Evolutionary conservation across 2,888 invertebrate species (phyloP), one percentile per base, ranked within the genome.

Genomic region (Drosophila robusta): DNA sequence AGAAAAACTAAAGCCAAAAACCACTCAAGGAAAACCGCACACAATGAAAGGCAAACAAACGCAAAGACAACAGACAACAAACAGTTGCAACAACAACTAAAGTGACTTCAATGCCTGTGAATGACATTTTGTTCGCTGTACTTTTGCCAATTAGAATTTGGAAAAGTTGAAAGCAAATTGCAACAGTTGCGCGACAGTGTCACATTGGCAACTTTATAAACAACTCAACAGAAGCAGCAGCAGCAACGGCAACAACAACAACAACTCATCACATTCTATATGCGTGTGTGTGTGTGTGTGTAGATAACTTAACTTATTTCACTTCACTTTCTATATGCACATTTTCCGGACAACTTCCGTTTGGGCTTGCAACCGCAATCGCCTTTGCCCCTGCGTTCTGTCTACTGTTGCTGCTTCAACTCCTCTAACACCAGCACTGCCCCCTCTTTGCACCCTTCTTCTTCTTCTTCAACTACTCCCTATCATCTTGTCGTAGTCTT

Each of bases 301-400:
- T 65, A 81, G 81, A 87, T 74, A 81, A 82, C 71, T 81, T 69
- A 88, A 81, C 79, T 87, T 54, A 54, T 54, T 54, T 54, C 81
- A 89, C 80, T 88, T 89, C 82, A 87, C 87, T 82, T 82, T 82
- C 82, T 87, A 76, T 87, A 76, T 86, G 70, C 75, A 70, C 64
- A 80, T 72, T 89, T 83, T 84, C 83, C 81, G 85, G 84, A 61
- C 89, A 84, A 89, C 89, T 83, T 89, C 89, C 89, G 87, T 72
- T 83, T 64, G 78, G 65, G 84, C 62, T 83, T 86, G 87, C 89
- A 70, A 75, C 84, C 68, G 85, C 78, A 67, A 47, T 78, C 80
- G 76, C 76, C 65, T 70, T 74, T 80, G 74, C 55, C 76, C 85
- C 57, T 41, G 9, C 52, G 24, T 39, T 29, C 36, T 22, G 29